Evolutionary conservation across 1,140 invertebrate species (phyloP).

Genomic region (Leptinotarsa defecta): DNA sequence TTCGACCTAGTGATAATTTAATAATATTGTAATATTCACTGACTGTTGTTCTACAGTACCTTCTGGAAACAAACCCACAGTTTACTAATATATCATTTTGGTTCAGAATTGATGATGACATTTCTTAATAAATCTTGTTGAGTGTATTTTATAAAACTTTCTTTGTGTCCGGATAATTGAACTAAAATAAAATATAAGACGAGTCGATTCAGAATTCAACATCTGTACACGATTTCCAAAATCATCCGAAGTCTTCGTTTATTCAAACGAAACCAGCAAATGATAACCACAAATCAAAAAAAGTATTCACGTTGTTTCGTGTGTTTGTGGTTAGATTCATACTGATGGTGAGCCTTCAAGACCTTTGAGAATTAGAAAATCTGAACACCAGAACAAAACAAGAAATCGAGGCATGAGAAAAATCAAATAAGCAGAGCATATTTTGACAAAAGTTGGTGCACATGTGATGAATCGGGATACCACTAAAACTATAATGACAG

Average conservation of each 20-base stretch:
- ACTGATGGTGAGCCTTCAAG: neutral
- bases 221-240: neutral
- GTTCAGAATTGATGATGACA: neutral
- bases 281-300: neutral
- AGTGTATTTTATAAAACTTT: neutral
- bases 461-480: neutral
- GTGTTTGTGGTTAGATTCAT: neutral
- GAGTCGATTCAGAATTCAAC: neutral
- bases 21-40: neutral
- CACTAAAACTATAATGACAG: neutral
- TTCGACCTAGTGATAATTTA: neutral
- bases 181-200: neutral
- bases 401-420: neutral
- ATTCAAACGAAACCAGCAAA: neutral
- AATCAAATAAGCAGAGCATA: neutral
- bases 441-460: neutral
- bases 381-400: neutral
- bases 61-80: neutral
- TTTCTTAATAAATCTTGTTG: neutral
- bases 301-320: neutral
- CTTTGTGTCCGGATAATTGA: neutral
- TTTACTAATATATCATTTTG: neutral
- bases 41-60: neutral
- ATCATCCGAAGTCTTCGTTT: neutral
- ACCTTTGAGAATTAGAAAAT: neutral